Base-by-base conservation (phyloP, 2,113 vertebrate genomes). In the Nothocercus julius region DNA sequence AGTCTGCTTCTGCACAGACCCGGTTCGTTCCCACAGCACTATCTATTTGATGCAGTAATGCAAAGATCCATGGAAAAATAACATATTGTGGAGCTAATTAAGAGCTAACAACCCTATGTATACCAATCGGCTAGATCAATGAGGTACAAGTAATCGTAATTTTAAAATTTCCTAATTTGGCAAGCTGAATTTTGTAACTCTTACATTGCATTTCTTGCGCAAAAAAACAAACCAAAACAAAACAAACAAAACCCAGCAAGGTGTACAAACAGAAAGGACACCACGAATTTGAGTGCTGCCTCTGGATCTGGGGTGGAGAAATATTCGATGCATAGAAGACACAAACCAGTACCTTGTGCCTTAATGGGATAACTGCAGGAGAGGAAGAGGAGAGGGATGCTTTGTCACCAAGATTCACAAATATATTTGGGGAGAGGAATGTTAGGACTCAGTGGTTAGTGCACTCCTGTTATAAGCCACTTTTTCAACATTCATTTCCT, bases 241-340 rank as follows among this genome's bases (percentile, higher is more conserved):
- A 49, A 49, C 21, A 22, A 49, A 24, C 11, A 49, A 22, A 49
- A 10, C 21, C 21, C 21, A 49, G 11, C 21, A 49, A 49, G 8
- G 38, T 28, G 32, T 21, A 63, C 68, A 92, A 53, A 6, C 19
- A 18, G 38, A 62, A 42, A 1, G 22, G 45, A 36, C 18, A 3
- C 21, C 18, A 49, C 6, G 17, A 73, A 34, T 56, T 69, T 66
- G 42, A 16, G 16, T 14, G 1, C 20, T 3, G 7, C 0, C 20
- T 34, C 32, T 7, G 67, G 19, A 8, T 16, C 34, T 6, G 17
- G 38, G 34, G 25, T 28, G 21, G 16, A 62, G 15, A 36, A 28
- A 10, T 2, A 1, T 25, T 18, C 0, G 0, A 38, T 12, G 28
- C 30, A 5, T 2, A 16, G 73, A 25, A 73, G n/a, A 92, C 86